Base-by-base conservation (phyloP, 2,797 vertebrate species). In the Margarornis squamiger region DNA sequence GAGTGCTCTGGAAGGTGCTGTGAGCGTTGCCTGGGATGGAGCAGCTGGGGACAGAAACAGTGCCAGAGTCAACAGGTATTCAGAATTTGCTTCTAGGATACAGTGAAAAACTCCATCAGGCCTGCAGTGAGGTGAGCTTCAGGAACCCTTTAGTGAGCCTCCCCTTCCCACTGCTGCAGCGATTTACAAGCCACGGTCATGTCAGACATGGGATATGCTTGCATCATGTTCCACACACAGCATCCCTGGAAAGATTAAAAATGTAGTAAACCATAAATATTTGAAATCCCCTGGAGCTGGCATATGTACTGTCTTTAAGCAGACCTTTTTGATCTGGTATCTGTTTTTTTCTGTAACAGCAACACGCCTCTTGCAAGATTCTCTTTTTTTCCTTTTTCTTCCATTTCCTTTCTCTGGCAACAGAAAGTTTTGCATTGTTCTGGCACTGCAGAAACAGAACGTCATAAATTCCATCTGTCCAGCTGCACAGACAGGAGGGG, bases 211-310 rank as follows among this genome's bases (percentile, higher is more conserved):
- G 86, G 36, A 39, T 57, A 22, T 61, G 65, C 76, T 92, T 85
- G 55, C 79, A 86, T 86, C 88, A 17, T 51, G 90, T 95, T 97
- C 95, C 58, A 72, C n/a, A 1, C 13, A 38, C 49, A 95, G 93
- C 75, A 87, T 96, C 94, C 94, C 92, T 89, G 94, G 94, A 97
- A 96, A 96, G 97, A 98, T 98, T 96, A 98, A 98, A 98, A 97
- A 98, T 98, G 97, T 95, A 98, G 96, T 89, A 85, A 97, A 97
- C 86, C 88, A 98, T 98, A 98, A 98, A 98, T 98, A 98, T 98
- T 98, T 98, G 97, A 98, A 97, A 97, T 95, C 96, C 96, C 98
- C 96, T 84, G 85, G 92, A 98, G 98, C 97, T 97, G 89, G 94
- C 93, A 97, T 96, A 93, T 97, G 97, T 97, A 96, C 97, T 96